Percentiles rank a stretch among this genome's conserved stretches.
Evolutionary conservation across 2,113 vertebrate species (phyloP).

Genomic region (Perca fluviatilis): DNA sequence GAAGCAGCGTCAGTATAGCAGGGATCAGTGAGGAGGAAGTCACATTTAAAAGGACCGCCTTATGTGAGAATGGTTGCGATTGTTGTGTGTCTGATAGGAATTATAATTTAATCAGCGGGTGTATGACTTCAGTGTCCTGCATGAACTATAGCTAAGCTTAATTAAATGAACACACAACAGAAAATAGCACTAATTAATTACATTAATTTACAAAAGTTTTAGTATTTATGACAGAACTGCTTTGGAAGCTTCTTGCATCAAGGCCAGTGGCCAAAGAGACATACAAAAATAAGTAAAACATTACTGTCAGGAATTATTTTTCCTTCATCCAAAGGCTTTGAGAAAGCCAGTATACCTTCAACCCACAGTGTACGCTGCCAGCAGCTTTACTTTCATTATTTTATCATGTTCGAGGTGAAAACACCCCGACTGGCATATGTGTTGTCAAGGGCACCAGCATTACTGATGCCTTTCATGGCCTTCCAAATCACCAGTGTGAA

Average conservation of each 20-base stretch:
- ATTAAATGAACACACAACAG: background rate
- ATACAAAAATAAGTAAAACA: background rate
- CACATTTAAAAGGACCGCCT: no score
- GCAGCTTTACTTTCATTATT: slow-evolving; percentile 33
- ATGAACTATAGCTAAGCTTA: no score
- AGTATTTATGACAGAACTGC: background rate
- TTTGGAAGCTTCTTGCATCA: background rate
- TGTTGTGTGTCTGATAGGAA: no score
- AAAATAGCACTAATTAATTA: background rate
- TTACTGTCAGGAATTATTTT: background rate
- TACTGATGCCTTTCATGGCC: background rate
- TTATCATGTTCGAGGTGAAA: slow-evolving; percentile 23
- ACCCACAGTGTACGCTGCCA: background rate
- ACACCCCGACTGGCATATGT: background rate
- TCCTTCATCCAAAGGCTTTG: background rate
- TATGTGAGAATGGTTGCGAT: no score
- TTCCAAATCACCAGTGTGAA: background rate
- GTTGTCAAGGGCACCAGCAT: background rate
- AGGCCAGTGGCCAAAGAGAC: background rate
- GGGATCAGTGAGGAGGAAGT: no score
- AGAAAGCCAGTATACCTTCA: background rate
- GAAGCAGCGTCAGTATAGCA: no score
- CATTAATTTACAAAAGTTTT: background rate
- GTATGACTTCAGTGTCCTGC: no score
- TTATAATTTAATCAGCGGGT: no score